Conservation (phyloP, 2,888 invertebrate genomes). For the Abrostola triplasia region DNA sequence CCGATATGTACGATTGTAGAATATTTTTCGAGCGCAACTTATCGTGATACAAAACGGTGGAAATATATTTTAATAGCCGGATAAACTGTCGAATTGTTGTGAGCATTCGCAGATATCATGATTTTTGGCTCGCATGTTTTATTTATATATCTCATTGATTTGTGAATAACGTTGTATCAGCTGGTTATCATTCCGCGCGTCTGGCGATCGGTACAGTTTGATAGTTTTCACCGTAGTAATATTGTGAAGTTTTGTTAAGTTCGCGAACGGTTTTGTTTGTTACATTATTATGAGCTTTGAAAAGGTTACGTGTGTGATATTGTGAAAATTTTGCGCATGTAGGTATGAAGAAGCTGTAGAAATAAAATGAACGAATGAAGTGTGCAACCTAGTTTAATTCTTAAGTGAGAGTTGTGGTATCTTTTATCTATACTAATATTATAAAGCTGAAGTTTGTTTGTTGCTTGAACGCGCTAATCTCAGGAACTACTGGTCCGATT, state of each 20-base stretch:
- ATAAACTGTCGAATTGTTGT: constrained; percentile 54
- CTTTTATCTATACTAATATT: too few relatives aligned
- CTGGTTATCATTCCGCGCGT: constrained; percentile 11
- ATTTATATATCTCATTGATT: constrained; percentile 43
- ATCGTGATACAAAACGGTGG: constrained; percentile 56
- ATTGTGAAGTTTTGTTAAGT: not conserved
- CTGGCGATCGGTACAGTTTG: not conserved
- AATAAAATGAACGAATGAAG: too few relatives aligned
- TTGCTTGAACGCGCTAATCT: too few relatives aligned
- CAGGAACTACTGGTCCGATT: too few relatives aligned
- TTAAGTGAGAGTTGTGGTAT: too few relatives aligned
- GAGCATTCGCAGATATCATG: constrained; percentile 37
- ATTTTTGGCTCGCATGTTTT: constrained; percentile 30
- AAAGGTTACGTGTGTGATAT: not conserved
- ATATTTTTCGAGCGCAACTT: constrained; percentile 49
- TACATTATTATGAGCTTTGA: not conserved
- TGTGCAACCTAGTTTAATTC: too few relatives aligned
- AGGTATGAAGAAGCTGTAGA: too few relatives aligned
- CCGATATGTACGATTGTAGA: constrained; percentile 47
- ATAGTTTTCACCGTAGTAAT: not conserved
- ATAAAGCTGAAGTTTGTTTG: too few relatives aligned
- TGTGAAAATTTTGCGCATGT: too few relatives aligned
- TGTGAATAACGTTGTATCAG: constrained; percentile 25
- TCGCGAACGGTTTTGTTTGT: not conserved
- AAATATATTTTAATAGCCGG: constrained; percentile 60